These are phyloP conservation scores for Rotaria socialis DNA, from an alignment of 2,888 invertebrate species.

Conservation along the genomic window DNA sequence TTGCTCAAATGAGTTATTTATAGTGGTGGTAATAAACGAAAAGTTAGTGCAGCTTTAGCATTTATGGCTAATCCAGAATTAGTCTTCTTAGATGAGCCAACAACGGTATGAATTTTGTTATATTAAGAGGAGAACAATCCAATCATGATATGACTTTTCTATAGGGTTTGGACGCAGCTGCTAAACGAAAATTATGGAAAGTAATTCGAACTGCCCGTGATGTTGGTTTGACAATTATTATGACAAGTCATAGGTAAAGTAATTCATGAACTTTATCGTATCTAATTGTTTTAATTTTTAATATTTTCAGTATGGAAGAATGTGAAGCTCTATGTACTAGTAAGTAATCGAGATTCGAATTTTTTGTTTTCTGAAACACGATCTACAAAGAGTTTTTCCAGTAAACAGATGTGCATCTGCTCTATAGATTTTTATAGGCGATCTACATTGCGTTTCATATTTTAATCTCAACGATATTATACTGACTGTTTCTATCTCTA, in stretches of 20 bases:
- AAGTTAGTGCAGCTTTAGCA: constrained; percentile 59
- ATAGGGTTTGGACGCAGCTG: constrained; percentile 60
- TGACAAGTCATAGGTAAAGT: constrained; percentile 56
- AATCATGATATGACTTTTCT: neutral
- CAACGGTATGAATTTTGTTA: constrained; percentile 50
- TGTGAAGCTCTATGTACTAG: constrained; percentile 44
- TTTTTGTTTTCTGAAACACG: too few relatives aligned
- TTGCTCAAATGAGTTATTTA: neutral
- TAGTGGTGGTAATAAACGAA: constrained; percentile 61
- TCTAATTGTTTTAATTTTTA: neutral
- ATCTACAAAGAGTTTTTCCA: too few relatives aligned
- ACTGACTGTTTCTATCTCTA: neutral
- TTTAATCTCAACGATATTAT: too few relatives aligned
- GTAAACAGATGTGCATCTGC: too few relatives aligned
- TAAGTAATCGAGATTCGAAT: neutral
- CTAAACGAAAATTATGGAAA: constrained; percentile 59
- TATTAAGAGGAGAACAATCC: neutral
- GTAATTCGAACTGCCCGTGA: constrained; percentile 54
- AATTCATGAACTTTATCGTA: neutral
- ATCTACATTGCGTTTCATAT: too few relatives aligned
- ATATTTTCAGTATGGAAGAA: constrained; percentile 44
- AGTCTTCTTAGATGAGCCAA: constrained; percentile 60
- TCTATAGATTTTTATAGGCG: too few relatives aligned
- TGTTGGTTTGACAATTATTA: constrained; percentile 56
- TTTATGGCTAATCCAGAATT: constrained; percentile 59